Base-by-base conservation (phyloP, 2,113 vertebrate genomes). In the Hippocampus barbouri region DNA sequence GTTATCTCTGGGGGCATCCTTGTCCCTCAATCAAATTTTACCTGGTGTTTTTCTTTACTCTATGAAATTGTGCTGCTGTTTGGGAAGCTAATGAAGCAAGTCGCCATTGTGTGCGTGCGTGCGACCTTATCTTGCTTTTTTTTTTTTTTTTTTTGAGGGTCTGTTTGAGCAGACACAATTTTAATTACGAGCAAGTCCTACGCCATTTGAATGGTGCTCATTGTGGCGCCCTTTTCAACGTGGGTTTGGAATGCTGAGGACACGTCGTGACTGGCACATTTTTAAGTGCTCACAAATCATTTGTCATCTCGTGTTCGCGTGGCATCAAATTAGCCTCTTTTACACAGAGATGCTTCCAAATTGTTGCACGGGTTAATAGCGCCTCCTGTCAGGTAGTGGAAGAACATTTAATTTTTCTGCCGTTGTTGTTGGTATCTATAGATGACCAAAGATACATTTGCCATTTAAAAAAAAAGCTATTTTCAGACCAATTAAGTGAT, bases 41-140 rank as follows among this genome's bases (percentile, higher is more conserved):
- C 66, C 70, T 40, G 56, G 47, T 25, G 47, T 65, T 34, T n/a
- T 69, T 20, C 21, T 62, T 79, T 76, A 70, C 71, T 84, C 69
- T 79, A 79, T 88, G 85, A 81, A 78, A 82, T 74, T 71, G 70
- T 71, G 60, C 63, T 67, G 73, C 77, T 80, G 75, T 71, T 75
- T 83, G 78, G 82, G 83, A 85, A 84, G 85, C 87, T 88, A 88
- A 89, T 87, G 77, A 70, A 87, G 87, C 79, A 68, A 74, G 78
- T 77, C 79, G 80, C 64, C 75, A 85, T 86, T 85, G 83, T 86
- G 73, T 56, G 51, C 5, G 5, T 38, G 34, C 34, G 34, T 80
- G 60, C 83, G 83, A 88, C 84, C 83, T 88, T 86, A 85, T 86
- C 80, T 80, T 70, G 73, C 60, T 38, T 75, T 76, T 79, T 78